Evolutionary conservation across 2,888 invertebrate genomes (phyloP), one percentile per base, ranked within the genome.

Genomic region (Gymnosoma rotundatum): DNA sequence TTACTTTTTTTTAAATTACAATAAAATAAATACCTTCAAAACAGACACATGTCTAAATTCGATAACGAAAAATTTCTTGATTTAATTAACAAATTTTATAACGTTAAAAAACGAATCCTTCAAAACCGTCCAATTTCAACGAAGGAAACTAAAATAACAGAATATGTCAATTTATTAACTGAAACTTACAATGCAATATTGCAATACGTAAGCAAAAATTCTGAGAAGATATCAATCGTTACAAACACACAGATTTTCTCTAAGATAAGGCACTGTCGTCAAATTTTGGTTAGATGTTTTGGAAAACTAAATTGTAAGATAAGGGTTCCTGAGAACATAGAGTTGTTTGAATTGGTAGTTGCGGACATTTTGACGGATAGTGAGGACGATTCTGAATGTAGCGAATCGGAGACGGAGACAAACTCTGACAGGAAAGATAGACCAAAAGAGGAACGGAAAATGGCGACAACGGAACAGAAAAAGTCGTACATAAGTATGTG

Each of bases 251-350:
- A 32, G 32, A 32, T 9, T 38, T 38, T 38, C 38, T 38, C 10
- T 9, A 52, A 38, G 25, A 56, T 25, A 56, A 56, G 21, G 21
- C 56, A 12, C 21, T 56, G 56, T 56, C 56, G 56, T 56, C 21
- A 56, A 21, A 21, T 56, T 56, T 56, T 56, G 21, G 56, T 56
- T 7, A 21, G 21, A 12, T 21, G 56, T 10, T 56, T 56, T 56
- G 56, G 56, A 8, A 56, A 56, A 12, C 56, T 56, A 10, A 56
- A 56, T 56, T 10, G 56, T 25, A 56, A 25, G 25, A 25, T 21
- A 56, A 21, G 10, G 10, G 56, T 21, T 25, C 21, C 25, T 25
- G 25, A 25, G 25, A 25, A 56, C 12, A 25, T 21, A 56, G 10
- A 56, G 10, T 56, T 56, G 21, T 56, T 56, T 56, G 25, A 56